phyloP scores from a whole-genome alignment of 2,113 vertebrate species.

The Paramormyrops kingsleyae region DNA sequence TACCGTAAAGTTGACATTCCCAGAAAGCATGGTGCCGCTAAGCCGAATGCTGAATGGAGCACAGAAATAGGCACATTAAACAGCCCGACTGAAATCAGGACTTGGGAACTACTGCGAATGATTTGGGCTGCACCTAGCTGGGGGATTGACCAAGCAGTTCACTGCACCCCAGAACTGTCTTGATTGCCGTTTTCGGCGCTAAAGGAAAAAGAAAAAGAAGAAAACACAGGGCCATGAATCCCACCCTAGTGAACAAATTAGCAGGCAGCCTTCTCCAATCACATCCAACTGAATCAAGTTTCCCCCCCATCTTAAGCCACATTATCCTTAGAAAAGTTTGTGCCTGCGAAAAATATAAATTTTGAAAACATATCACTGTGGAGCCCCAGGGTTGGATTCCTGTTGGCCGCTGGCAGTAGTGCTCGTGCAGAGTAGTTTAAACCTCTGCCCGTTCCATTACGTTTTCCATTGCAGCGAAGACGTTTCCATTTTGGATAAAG shows the following conservation, averaged over 20 bases:
- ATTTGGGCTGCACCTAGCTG: neutral
- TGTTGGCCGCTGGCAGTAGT: constrained; percentile 50
- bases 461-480: constrained; percentile 46
- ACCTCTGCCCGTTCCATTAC: constrained; percentile 55
- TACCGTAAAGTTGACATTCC: neutral
- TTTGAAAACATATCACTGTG: constrained; percentile 24
- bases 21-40: neutral
- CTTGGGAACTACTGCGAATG: neutral
- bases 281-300: neutral
- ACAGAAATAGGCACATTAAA: neutral
- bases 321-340: neutral
- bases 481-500: constrained; percentile 28
- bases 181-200: neutral
- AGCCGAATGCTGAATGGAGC: neutral
- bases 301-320: neutral
- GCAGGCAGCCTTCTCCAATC: neutral
- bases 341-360: neutral
- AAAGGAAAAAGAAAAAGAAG: neutral
- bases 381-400: constrained; percentile 48
- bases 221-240: neutral
- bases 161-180: neutral
- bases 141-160: neutral
- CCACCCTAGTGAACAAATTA: neutral
- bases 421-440: constrained; percentile 59
- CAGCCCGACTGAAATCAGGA: neutral